Percentiles rank a stretch among this genome's conserved stretches.
These are phyloP conservation scores for Erebia palarica DNA, from an alignment of 2,888 invertebrate genomes.

Conservation along the genomic window DNA sequence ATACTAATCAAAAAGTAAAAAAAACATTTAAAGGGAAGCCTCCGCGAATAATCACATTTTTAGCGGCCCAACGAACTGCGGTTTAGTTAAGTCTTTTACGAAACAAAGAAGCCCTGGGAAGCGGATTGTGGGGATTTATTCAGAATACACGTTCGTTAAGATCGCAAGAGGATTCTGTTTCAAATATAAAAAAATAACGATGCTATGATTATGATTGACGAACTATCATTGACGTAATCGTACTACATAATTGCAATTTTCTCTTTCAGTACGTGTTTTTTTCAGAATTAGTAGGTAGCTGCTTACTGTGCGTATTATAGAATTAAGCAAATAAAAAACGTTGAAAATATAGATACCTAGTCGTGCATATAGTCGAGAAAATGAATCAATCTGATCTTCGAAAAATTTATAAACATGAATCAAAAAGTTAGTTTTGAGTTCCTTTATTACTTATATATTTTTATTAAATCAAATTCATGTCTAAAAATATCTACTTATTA, in stretches of 20 bases:
- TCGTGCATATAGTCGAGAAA: too few species aligned
- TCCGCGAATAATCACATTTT: conserved; percentile 15
- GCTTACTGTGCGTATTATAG: too few species aligned
- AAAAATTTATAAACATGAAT: too few species aligned
- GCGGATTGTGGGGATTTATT: conserved; percentile 16
- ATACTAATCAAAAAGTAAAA: background rate
- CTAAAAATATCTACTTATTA: background rate
- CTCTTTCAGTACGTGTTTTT: too few species aligned
- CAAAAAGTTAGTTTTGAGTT: too few species aligned
- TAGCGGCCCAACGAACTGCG: conserved; percentile 15
- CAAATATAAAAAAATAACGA: background rate
- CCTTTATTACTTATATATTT: too few species aligned
- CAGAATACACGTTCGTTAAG: conserved; percentile 2
- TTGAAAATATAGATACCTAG: too few species aligned
- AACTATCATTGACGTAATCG: background rate
- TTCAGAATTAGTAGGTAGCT: too few species aligned
- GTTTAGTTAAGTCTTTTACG: conserved; percentile 12
- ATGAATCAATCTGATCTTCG: too few species aligned
- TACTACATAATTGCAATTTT: background rate
- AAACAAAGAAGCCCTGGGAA: conserved; percentile 31
- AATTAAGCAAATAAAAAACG: too few species aligned
- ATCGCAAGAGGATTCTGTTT: conserved; percentile 10
- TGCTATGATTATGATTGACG: too few species aligned
- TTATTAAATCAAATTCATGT: too few species aligned
- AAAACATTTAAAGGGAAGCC: conserved; percentile 2